Conservation (phyloP, 2,113 vertebrate species). For the Gymnocephalus cernua region DNA sequence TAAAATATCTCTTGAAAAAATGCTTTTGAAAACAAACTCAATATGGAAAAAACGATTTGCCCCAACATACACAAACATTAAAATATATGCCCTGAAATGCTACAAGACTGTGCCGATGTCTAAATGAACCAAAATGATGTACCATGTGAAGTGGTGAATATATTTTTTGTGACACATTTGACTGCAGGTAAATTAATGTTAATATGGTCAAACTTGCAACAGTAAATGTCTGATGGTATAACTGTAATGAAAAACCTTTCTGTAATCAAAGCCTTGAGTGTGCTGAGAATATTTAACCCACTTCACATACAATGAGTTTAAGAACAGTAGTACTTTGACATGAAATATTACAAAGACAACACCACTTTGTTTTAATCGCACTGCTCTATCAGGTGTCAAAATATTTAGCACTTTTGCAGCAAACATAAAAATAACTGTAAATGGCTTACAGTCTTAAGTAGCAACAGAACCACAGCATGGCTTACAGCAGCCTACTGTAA, state of each 20-base stretch:
- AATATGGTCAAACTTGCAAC: neutral
- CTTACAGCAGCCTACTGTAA: conserved; percentile 8
- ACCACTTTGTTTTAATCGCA: neutral
- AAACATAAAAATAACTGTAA: conserved; percentile 14
- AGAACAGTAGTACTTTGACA: neutral
- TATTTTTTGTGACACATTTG: neutral
- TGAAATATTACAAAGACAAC: neutral
- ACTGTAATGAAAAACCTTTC: neutral
- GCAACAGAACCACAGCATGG: neutral
- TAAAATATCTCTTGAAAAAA: conserved; percentile 64
- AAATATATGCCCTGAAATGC: conserved; percentile 22
- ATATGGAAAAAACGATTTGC: conserved; percentile 28
- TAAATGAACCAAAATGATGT: neutral
- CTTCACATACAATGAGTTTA: neutral
- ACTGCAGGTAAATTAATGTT: neutral
- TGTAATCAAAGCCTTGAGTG: neutral
- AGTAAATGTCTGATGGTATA: neutral
- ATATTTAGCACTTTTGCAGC: neutral
- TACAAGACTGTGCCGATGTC: conserved; percentile 1
- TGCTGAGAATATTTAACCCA: neutral
- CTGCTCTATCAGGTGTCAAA: neutral
- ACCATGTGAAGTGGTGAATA: neutral
- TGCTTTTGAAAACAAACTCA: conserved; percentile 28
- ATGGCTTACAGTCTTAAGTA: conserved; percentile 27
- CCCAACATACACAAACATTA: neutral